Conservation (phyloP, 2,888 invertebrate species). For the Podotricha telesiphe region DNA sequence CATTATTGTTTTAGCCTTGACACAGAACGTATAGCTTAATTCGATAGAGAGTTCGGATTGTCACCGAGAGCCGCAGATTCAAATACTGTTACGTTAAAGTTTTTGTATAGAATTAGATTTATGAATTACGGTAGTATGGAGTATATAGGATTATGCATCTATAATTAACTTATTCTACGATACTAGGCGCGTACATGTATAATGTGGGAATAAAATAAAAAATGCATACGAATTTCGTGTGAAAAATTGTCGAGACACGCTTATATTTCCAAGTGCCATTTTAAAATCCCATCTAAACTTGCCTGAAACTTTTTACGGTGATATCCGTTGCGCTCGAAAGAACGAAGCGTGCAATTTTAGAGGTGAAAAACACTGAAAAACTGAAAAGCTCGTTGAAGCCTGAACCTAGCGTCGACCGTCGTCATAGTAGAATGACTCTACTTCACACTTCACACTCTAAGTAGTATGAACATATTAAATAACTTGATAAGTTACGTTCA, state of each 20-base stretch:
- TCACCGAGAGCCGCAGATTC: no score
- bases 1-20: no score
- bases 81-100: no score
- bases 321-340: slow-evolving; percentile 13
- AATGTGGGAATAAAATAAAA: slow-evolving; percentile 13
- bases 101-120: no score
- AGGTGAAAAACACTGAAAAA: slow-evolving; percentile 1
- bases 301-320: slow-evolving; percentile 20
- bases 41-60: no score
- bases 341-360: slow-evolving; percentile 17
- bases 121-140: no score
- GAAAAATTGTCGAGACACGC: slow-evolving; percentile 26
- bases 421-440: slow-evolving; percentile 8
- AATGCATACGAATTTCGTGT: slow-evolving; percentile 19
- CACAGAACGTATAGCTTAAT: no score
- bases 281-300: slow-evolving; percentile 19
- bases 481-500: background rate
- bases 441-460: background rate
- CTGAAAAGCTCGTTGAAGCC: slow-evolving; percentile 10
- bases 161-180: background rate
- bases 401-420: background rate
- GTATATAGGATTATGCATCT: background rate
- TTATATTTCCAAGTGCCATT: slow-evolving; percentile 20
- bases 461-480: background rate
- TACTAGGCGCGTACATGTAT: background rate